These are phyloP conservation scores for Porites cylindrica DNA, from an alignment of 92 coral and sea anemone genomes.

Conservation along the genomic window DNA sequence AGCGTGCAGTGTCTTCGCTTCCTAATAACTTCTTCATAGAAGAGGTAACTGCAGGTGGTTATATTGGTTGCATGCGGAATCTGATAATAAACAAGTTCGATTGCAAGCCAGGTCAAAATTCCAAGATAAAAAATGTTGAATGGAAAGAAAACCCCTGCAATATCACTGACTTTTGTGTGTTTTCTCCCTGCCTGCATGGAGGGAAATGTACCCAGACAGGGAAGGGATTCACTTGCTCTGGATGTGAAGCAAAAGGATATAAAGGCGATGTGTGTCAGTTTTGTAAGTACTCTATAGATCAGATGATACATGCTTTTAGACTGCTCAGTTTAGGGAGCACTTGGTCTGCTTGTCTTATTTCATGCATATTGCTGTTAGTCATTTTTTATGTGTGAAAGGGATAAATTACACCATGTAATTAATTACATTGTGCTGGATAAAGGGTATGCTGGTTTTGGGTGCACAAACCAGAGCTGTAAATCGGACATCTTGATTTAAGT, in stretches of 20 bases:
- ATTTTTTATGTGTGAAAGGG: no score
- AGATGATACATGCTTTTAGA: no score
- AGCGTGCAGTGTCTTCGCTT: slow-evolving; percentile 10
- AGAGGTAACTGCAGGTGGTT: slow-evolving; percentile 62
- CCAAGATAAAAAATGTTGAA: slow-evolving; percentile 29
- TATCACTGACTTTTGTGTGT: slow-evolving; percentile 83
- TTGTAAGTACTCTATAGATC: slow-evolving; percentile 63
- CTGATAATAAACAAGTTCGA: slow-evolving; percentile 44
- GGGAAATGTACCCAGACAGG: slow-evolving; percentile 75
- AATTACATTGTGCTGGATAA: no score
- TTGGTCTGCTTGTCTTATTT: no score
- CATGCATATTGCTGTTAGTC: no score
- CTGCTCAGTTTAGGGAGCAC: no score
- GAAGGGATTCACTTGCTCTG: slow-evolving; percentile 47
- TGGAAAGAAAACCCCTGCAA: slow-evolving; percentile 55
- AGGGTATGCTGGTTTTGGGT: no score
- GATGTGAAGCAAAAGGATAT: slow-evolving; percentile 49
- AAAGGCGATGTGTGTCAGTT: slow-evolving; percentile 73
- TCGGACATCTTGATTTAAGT: no score
- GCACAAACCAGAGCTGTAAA: no score
- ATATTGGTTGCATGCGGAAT: slow-evolving; percentile 77
- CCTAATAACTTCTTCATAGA: slow-evolving; percentile 55
- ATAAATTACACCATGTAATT: no score
- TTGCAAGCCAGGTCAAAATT: neutral
- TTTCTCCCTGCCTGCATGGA: slow-evolving; percentile 71